A percentile compares a stretch with the other conserved stretches of the same genome.
phyloP scores from a whole-genome alignment of 2,113 vertebrate genomes.

The Atractosteus spatula region DNA sequence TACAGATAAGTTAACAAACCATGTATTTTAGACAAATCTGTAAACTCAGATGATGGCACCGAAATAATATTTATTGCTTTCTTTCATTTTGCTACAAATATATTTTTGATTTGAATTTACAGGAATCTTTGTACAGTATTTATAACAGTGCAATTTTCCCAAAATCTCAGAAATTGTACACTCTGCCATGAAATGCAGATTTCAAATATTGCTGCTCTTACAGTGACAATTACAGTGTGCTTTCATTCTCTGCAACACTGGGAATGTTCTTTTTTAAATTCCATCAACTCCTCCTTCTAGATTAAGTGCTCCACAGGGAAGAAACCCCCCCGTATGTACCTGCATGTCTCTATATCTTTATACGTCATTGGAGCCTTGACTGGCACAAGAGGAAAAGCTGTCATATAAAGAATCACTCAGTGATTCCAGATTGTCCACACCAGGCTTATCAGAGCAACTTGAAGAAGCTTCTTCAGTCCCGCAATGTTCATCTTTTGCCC shows the following conservation, averaged over 20 bases:
- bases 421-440: constrained; percentile 67
- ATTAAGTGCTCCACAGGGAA: background rate
- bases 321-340: background rate
- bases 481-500: constrained; percentile 53
- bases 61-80: constrained; percentile 64
- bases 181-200: constrained; percentile 16
- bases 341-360: constrained; percentile 39
- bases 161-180: constrained; percentile 1
- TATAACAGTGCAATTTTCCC: constrained; percentile 81
- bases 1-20: constrained; percentile 5
- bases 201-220: background rate
- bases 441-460: constrained; percentile 51
- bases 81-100: constrained; percentile 68
- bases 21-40: constrained; percentile 41
- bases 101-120: constrained; percentile 65
- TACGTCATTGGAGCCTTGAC: constrained; percentile 75
- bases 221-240: background rate
- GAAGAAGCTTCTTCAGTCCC: constrained; percentile 60
- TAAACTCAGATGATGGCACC: constrained; percentile 62
- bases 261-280: background rate
- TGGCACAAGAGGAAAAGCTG: constrained; percentile 84
- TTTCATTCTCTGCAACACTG: background rate
- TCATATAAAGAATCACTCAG: constrained; percentile 85
- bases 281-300: background rate
- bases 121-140: constrained; percentile 72